Conservation (phyloP, 2,113 vertebrate species). For the Corythornis vintsioides region DNA sequence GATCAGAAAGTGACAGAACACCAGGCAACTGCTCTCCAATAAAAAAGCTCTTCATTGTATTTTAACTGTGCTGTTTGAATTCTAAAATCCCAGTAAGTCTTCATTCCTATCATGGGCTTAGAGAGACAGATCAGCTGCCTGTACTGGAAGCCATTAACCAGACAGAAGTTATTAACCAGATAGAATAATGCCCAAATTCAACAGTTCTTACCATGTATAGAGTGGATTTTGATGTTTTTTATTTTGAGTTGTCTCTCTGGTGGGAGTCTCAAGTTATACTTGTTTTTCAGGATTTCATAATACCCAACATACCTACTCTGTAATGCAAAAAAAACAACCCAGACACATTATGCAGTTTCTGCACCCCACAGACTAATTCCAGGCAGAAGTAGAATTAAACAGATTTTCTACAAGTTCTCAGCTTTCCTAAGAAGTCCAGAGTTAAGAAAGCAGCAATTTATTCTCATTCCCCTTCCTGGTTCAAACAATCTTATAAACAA, state of each 20-base stretch:
- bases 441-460: not conserved
- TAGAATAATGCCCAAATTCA: not conserved
- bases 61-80: not conserved
- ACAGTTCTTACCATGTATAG: conserved; percentile 83
- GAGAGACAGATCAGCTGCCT: not conserved
- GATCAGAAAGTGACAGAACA: not conserved
- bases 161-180: not conserved
- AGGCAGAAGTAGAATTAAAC: not conserved
- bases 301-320: conserved; percentile 95
- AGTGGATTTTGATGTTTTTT: conserved; percentile 85
- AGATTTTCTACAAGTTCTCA: not conserved
- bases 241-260: conserved; percentile 80
- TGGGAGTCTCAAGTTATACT: conserved; percentile 84
- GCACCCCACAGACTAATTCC: not conserved
- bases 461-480: not conserved
- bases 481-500: not conserved
- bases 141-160: not conserved
- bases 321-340: conserved; percentile 65
- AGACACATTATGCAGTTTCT: conserved; percentile 42
- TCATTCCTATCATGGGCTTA: not conserved
- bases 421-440: not conserved
- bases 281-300: conserved; percentile 89
- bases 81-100: not conserved
- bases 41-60: not conserved
- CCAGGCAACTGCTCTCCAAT: not conserved